Evolutionary conservation across 1,140 invertebrate genomes (phyloP).

Genomic region (Diachasmimorpha longicaudata): DNA sequence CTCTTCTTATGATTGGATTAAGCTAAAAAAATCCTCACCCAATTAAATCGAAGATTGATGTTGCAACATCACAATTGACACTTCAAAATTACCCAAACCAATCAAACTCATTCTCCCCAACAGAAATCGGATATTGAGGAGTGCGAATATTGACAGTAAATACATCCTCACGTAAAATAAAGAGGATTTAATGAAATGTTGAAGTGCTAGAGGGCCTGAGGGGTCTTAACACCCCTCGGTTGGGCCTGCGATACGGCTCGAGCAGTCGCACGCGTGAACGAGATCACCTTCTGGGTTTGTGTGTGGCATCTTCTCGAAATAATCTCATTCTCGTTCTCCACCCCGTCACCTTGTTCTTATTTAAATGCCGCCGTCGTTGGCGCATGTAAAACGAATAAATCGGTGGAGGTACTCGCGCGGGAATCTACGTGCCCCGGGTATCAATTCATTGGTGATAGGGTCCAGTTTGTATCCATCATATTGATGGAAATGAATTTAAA

Average conservation of each 20-base stretch:
- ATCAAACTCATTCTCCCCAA: no score
- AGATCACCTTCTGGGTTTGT: constrained; percentile 6
- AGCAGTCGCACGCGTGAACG: neutral
- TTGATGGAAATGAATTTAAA: neutral
- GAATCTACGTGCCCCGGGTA: neutral
- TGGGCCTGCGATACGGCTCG: neutral
- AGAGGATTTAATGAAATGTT: neutral
- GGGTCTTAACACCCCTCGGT: neutral
- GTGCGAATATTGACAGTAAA: neutral
- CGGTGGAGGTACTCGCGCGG: neutral
- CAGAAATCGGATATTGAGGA: no score
- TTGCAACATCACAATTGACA: no score
- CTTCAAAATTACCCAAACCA: no score
- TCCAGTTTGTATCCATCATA: neutral
- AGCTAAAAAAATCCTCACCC: no score
- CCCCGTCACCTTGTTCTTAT: constrained; percentile 41
- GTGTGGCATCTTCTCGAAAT: constrained; percentile 36
- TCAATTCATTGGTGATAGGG: neutral
- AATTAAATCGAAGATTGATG: no score
- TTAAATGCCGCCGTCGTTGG: constrained; percentile 39
- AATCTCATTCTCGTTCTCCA: constrained; percentile 45
- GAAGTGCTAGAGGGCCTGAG: neutral
- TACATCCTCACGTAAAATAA: neutral
- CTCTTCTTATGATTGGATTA: no score
- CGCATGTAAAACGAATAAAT: neutral